Evolutionary conservation across 2,888 invertebrate genomes (phyloP).

Genomic region (Lutraria lutraria): DNA sequence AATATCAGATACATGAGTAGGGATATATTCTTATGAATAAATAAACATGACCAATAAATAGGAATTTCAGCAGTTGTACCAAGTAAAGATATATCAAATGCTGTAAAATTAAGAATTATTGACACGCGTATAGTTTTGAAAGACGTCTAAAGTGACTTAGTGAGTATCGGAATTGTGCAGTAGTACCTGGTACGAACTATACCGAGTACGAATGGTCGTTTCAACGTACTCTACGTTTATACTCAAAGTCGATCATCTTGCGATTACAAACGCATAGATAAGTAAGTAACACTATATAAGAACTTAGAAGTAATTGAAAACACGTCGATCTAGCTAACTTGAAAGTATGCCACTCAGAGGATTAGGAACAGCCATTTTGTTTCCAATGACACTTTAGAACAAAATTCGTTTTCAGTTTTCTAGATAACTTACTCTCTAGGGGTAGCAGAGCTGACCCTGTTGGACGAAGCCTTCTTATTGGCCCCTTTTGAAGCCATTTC

Average conservation of each 20-base stretch:
- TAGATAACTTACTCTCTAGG: conserved; percentile 81
- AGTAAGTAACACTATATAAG: not conserved
- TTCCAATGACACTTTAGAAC: conserved; percentile 75
- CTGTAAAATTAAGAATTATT: too few species aligned
- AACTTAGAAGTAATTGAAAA: not conserved
- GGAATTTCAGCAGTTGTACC: too few species aligned
- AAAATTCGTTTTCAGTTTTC: conserved; percentile 11
- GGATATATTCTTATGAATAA: too few species aligned
- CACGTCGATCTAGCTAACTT: not conserved
- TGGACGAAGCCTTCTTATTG: conserved; percentile 80
- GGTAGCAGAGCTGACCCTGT: conserved; percentile 80
- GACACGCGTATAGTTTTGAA: too few species aligned
- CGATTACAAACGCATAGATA: not conserved
- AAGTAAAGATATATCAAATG: too few species aligned
- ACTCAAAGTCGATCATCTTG: not conserved
- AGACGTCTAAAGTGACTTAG: too few species aligned
- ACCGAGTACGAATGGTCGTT: not conserved
- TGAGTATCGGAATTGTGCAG: too few species aligned
- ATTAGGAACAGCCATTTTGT: conserved; percentile 79
- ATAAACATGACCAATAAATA: too few species aligned
- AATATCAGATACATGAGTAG: too few species aligned
- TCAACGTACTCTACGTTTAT: not conserved
- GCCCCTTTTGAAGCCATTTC: conserved; percentile 80
- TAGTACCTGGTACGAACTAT: not conserved
- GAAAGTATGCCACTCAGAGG: not conserved